phyloP scores from a whole-genome alignment of 1,140 invertebrate species.

The Tachypleus tridentatus region DNA sequence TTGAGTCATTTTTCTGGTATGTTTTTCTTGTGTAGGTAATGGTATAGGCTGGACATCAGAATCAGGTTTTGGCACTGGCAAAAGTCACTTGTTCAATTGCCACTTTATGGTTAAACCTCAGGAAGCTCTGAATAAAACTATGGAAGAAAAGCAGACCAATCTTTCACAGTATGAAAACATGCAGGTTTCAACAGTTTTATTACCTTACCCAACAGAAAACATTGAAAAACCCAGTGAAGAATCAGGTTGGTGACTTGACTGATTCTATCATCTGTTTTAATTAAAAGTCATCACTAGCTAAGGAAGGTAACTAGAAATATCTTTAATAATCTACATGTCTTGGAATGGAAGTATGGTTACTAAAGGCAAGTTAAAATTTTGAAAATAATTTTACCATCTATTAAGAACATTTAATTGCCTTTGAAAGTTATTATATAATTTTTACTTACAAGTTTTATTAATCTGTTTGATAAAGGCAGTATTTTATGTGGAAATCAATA shows the following conservation, averaged over 20 bases:
- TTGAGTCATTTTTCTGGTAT: background rate
- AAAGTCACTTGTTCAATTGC: slow-evolving; percentile 58
- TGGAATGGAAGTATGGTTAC: too few species aligned
- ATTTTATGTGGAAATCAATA: too few species aligned
- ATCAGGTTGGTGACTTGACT: slow-evolving; percentile 2
- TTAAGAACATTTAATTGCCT: too few species aligned
- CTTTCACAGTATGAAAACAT: slow-evolving; percentile 58
- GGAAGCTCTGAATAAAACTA: slow-evolving; percentile 48
- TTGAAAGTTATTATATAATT: too few species aligned
- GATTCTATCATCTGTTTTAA: too few species aligned
- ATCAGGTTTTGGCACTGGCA: slow-evolving; percentile 31
- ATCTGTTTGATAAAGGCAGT: too few species aligned
- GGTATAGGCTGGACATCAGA: slow-evolving; percentile 27
- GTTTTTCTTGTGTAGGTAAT: slow-evolving; percentile 22
- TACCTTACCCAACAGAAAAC: slow-evolving; percentile 5
- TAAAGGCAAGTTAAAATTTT: too few species aligned
- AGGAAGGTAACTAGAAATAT: too few species aligned
- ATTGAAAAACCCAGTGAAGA: slow-evolving; percentile 17
- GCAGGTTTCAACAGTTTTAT: slow-evolving; percentile 41
- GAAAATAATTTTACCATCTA: too few species aligned
- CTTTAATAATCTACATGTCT: too few species aligned
- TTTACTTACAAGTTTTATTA: too few species aligned
- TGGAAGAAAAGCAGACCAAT: slow-evolving; percentile 59
- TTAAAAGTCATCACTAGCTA: too few species aligned
- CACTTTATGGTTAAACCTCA: slow-evolving; percentile 71